Evolutionary conservation across 1,140 invertebrate genomes (phyloP), one percentile per base, ranked within the genome.

Genomic region (Metopolophium dirhodum): DNA sequence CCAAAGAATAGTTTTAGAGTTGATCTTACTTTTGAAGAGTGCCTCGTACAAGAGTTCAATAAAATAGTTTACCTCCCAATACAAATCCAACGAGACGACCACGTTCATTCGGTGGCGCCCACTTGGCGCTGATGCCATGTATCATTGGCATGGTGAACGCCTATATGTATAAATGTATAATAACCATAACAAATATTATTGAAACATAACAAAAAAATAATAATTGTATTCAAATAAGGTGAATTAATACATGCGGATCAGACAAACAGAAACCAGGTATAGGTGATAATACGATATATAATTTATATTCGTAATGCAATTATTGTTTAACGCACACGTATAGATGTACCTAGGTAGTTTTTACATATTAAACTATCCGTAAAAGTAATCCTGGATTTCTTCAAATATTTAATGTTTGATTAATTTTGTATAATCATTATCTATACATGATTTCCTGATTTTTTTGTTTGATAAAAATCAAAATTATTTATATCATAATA

Each of bases 61-160:
- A 57, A 57, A 54, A 92, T 92, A 26, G 26, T 93, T 49, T 93
- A 93, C 91, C 96, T 94, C 96, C 96, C 94, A 97, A 96, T 37
- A 96, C 95, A 91, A 96, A 95, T 4, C 96, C 96, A 30, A 95
- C 95, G 86, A 96, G 95, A 2, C 96, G 95, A 22, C 96, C 96
- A 51, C 96, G 95, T 95, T 97, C 96, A 11, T 95, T 94, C 2
- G 95, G 95, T 0, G 96, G 96, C 49, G 96, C 94, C 97, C 97
- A 98, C 93, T 96, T 96, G 11, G 97, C 97, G 68, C 98, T 95
- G 97, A 98, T 97, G 49, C 96, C 97, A 95, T 97, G 97, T 97
- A 98, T 97, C 7, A 97, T 97, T 86, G 97, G 97, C 95, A 97
- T 98, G 88, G 97, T 98, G 61, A 98, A 97, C 85, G 97, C 97